Base-by-base conservation (phyloP, 2,113 vertebrate species). In the Mesembrinibis cayennensis region DNA sequence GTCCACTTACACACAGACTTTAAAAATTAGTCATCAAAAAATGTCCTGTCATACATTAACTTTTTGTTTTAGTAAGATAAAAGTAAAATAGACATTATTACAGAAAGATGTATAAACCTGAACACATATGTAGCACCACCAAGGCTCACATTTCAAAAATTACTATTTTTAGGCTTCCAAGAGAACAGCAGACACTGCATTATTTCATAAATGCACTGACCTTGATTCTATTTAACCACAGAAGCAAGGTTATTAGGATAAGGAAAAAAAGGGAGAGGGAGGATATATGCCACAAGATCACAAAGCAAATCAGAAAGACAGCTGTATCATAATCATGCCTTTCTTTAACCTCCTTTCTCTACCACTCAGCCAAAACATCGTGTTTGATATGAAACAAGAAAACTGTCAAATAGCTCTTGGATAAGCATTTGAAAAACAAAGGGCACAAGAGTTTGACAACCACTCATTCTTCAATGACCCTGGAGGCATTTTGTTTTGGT, bases 401-500 rank as follows among this genome's bases (percentile, higher is more conserved):
- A 81, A 53, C n/a, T 65, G 32, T 23, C 32, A 59, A 42, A 78
- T 2, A 38, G 16, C 8, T 87, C 42, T 47, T 21, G 25, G 42
- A 59, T 27, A 32, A 81, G 22, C 70, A 62, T 50, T 26, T 82
- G 44, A 47, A 59, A 87, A 88, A 40, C 12, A 13, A 79, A 70
- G 8, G 40, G 34, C 38, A 50, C 9, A 6, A 19, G 2, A 82
- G 32, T n/a, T 7, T 38, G 62, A 90, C 42, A 87, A 45, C 38
- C 19, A 52, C 14, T 42, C 30, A 34, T 45, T 69, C 45, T 70
- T 69, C 52, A 50, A 0, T 25, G 26, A 67, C 44, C 40, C 53
- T 0, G 4, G 32, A 55, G 12, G 10, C 2, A 2, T 34, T 69
- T 6, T 56, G 7, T 2, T 55, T 87, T 30, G 5, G 0, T 15